Evolutionary conservation across 2,888 invertebrate genomes (phyloP).

Genomic region (Drymonia ruficornis): DNA sequence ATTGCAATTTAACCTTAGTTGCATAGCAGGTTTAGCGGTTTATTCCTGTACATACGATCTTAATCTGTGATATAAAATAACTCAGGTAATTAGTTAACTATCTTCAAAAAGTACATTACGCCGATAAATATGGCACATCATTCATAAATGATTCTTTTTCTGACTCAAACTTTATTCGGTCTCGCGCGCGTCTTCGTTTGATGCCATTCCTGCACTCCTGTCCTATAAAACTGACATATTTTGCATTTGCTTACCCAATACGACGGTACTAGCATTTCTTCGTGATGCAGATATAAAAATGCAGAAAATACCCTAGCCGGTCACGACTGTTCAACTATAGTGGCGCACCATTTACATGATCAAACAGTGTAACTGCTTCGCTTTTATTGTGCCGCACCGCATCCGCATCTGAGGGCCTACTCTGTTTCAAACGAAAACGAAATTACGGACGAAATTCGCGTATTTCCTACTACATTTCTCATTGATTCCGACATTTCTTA

Average conservation of each 20-base stretch:
- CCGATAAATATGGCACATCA: not conserved
- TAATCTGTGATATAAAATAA: not conserved
- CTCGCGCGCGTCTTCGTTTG: too few species aligned
- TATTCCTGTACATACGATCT: too few species aligned
- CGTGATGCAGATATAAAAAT: not conserved
- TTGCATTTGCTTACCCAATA: too few species aligned
- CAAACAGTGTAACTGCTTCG: conserved; percentile 27
- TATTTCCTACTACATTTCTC: too few species aligned
- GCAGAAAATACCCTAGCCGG: not conserved
- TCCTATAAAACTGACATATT: too few species aligned
- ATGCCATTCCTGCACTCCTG: too few species aligned
- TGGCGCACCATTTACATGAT: conserved; percentile 1
- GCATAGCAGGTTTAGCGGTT: conserved; percentile 58
- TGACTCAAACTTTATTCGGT: too few species aligned
- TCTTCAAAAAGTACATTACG: not conserved
- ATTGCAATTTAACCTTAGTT: conserved; percentile 61
- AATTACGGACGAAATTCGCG: too few species aligned
- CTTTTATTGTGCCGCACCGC: conserved; percentile 30
- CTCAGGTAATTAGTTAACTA: not conserved
- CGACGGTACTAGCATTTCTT: not conserved
- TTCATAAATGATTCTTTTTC: too few species aligned
- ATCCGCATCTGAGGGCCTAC: too few species aligned
- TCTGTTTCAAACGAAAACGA: too few species aligned
- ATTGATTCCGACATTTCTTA: too few species aligned
- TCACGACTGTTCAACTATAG: not conserved